A percentile compares a stretch with the other conserved stretches of the same genome.
phyloP scores from a whole-genome alignment of 2,888 invertebrate genomes.

The Netelia inedita region DNA sequence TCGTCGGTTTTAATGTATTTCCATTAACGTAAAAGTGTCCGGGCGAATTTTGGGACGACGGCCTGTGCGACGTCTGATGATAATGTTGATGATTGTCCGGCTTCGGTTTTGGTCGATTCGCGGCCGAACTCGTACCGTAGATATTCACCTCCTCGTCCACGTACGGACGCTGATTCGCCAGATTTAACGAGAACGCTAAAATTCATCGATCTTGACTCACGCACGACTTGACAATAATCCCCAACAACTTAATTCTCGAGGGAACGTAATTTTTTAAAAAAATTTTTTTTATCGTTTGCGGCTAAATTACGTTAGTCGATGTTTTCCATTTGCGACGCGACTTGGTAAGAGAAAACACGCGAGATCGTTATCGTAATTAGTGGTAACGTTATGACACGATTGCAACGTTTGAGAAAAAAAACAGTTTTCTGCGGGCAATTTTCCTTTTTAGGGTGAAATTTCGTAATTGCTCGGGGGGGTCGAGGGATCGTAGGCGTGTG shows the following conservation, averaged over 20 bases:
- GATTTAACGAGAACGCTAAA: constrained; percentile 82
- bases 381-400: too few relatives aligned
- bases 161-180: constrained; percentile 82
- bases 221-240: background rate
- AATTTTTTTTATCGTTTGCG: too few relatives aligned
- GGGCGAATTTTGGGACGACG: constrained; percentile 43
- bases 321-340: too few relatives aligned
- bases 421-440: background rate
- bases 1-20: constrained; percentile 68
- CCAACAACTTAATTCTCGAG: too few relatives aligned
- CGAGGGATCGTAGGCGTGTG: background rate
- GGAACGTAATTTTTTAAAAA: too few relatives aligned
- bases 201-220: constrained; percentile 70
- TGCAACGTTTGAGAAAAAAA: background rate
- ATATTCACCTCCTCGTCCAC: constrained; percentile 86
- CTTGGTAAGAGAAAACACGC: background rate
- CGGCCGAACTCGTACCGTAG: constrained; percentile 77
- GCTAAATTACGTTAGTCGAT: too few relatives aligned
- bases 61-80: constrained; percentile 51
- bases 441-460: background rate
- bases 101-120: constrained; percentile 85
- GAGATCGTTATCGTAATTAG: constrained; percentile 1
- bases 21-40: constrained; percentile 55
- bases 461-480: background rate
- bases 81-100: constrained; percentile 89